Conservation (phyloP, 2,113 vertebrate genomes). For the Boulengeromyrus knoepffleri region DNA sequence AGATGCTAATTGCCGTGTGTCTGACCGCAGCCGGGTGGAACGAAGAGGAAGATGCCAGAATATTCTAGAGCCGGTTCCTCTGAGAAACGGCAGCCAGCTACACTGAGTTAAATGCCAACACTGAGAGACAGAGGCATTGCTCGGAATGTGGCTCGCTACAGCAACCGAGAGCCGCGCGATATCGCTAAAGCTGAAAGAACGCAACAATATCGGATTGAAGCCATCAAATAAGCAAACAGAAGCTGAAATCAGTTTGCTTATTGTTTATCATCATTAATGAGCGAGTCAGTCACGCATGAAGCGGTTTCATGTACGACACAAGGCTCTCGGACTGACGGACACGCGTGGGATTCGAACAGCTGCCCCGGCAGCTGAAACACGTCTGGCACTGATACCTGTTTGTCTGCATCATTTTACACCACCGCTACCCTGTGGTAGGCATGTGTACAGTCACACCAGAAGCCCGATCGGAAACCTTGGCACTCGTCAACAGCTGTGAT, state of each 20-base stretch:
- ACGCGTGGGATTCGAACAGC: not conserved
- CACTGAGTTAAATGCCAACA: not conserved
- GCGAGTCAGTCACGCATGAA: not conserved
- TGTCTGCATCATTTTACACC: not conserved
- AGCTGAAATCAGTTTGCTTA: not conserved
- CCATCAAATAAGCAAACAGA: not conserved
- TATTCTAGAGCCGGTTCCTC: not conserved
- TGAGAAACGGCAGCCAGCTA: not conserved
- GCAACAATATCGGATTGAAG: not conserved
- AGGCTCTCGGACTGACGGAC: not conserved
- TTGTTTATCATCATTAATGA: not conserved
- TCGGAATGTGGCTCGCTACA: not conserved
- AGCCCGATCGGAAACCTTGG: not conserved
- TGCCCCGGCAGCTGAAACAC: not conserved
- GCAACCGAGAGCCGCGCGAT: not conserved
- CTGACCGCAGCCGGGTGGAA: not conserved
- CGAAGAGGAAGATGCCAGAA: not conserved
- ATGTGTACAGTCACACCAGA: not conserved
- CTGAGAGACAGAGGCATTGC: not conserved
- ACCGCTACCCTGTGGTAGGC: not conserved
- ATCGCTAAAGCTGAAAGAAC: not conserved
- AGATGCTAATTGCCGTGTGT: not conserved
- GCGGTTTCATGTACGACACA: not conserved
- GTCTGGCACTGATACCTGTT: not conserved
- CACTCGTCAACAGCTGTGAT: not conserved